Percentiles rank a stretch among this genome's conserved stretches.
Conservation (phyloP, 2,113 vertebrate genomes). For the Pimephales promelas region DNA sequence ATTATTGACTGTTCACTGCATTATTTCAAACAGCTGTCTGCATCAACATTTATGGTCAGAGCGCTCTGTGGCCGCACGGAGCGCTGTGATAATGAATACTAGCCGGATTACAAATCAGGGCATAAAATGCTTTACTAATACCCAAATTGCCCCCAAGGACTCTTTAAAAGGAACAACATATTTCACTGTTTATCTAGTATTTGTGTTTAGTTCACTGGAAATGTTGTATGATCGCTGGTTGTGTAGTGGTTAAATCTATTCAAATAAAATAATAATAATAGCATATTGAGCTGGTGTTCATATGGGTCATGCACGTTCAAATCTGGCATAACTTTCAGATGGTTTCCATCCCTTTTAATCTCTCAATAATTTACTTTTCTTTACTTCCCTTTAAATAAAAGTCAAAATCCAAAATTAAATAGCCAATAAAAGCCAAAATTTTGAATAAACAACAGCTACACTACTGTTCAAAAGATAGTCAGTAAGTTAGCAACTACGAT, state of each 20-base stretch:
- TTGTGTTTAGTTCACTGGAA: neutral
- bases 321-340: neutral
- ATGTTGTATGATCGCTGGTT: neutral
- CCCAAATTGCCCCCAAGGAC: constrained; percentile 45
- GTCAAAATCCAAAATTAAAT: no score
- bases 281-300: neutral
- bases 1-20: constrained; percentile 72
- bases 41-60: constrained; percentile 53
- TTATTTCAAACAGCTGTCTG: constrained; percentile 61
- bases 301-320: neutral
- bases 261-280: neutral
- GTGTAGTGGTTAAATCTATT: neutral
- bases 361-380: no score
- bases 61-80: constrained; percentile 30
- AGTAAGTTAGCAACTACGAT: neutral
- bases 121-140: constrained; percentile 49
- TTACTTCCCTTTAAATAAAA: no score
- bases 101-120: constrained; percentile 55
- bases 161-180: constrained; percentile 26
- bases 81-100: constrained; percentile 45
- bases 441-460: neutral
- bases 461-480: no score
- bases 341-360: neutral
- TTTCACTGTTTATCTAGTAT: constrained; percentile 40
- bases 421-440: neutral